Evolutionary conservation across 2,797 vertebrate genomes (phyloP), one percentile per base, ranked within the genome.

Genomic region (Pygocentrus nattereri): DNA sequence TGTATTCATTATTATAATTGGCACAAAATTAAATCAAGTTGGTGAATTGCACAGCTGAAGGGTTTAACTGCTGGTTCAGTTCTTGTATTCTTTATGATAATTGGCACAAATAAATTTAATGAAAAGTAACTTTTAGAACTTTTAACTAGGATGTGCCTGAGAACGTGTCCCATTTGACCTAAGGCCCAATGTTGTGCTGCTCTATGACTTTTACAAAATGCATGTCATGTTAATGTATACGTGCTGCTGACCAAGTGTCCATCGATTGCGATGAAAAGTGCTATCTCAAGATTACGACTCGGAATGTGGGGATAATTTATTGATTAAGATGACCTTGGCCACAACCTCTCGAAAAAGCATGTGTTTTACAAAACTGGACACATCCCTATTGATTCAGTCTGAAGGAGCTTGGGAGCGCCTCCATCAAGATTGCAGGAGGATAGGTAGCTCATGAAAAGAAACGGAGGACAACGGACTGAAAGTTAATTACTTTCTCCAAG

Each of bases 281-380:
- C 79, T 81, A 83, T 83, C 84, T 83, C 64, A 77, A 87, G 78
- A 86, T 86, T 49, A 81, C 15, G 13, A 41, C 61, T 34, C 11
- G 5, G 82, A 65, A 80, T 54, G 69, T 65, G 21, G n/a, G 71
- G 74, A 80, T 83, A 78, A 83, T 84, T 74, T 65, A 81, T 80
- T 80, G 84, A 84, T 82, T 62, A 85, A 85, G 80, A 76, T 87
- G 72, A 87, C 85, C 82, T 88, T 87, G 85, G 65, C 59, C 49
- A 30, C 72, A 76, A 79, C 73, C 74, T 72, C 59, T 79, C 65
- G 50, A 82, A 73, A 75, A 71, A 59, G 79, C 69, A 38, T 49
- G 61, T 85, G 71, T 70, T 71, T 82, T 79, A 82, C 83, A 84
- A 85, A 83, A 84, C 74, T 59, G 52, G 79, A 59, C 73, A 54